Percentiles rank a stretch among this genome's conserved stretches.
Conservation (phyloP, 2,113 vertebrate genomes). For the Petroica traversi region DNA sequence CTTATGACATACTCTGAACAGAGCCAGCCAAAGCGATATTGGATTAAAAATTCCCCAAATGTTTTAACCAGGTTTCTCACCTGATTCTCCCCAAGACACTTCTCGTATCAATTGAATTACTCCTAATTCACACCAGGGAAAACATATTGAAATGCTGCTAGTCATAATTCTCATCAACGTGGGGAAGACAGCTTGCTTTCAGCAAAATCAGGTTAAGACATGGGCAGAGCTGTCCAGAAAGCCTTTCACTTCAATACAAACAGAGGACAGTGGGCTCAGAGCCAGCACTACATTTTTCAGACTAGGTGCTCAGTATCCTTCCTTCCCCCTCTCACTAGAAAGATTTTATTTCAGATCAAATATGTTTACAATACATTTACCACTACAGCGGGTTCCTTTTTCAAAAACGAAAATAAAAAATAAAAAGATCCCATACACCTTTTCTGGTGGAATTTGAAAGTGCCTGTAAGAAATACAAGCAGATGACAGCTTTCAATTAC, state of each 20-base stretch:
- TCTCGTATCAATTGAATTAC: background rate
- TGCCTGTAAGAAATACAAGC: background rate
- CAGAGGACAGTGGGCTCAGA: background rate
- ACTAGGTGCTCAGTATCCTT: background rate
- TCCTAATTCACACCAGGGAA: background rate
- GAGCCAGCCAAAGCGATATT: background rate
- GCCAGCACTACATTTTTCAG: background rate
- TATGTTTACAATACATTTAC: background rate
- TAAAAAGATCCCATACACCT: background rate
- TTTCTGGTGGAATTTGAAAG: background rate
- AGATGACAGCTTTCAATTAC: background rate
- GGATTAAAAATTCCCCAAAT: background rate
- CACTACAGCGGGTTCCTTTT: background rate
- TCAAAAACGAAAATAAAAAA: background rate
- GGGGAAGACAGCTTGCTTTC: background rate
- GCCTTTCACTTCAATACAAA: background rate
- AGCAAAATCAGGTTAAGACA: background rate
- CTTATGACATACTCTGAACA: background rate
- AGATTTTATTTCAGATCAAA: slow-evolving; percentile 8
- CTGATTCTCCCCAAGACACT: background rate
- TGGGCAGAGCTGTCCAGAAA: background rate
- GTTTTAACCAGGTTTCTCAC: background rate
- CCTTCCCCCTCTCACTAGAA: background rate
- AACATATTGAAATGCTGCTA: background rate
- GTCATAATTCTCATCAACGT: background rate